These are phyloP conservation scores for Tetrax tetrax DNA, from an alignment of 2,113 vertebrate genomes.

Conservation along the genomic window DNA sequence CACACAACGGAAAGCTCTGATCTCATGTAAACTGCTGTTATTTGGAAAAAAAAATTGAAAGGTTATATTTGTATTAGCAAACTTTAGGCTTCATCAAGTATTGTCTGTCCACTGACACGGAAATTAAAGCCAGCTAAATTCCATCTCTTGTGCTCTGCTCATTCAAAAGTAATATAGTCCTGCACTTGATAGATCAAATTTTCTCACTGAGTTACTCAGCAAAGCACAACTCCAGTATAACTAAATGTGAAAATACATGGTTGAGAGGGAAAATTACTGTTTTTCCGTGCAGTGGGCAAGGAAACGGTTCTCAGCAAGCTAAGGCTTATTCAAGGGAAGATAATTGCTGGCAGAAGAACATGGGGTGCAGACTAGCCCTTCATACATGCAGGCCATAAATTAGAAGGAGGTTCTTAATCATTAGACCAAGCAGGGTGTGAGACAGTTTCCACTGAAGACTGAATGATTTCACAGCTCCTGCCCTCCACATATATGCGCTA, in stretches of 20 bases:
- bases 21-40: neutral
- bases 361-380: neutral
- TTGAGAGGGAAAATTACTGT: neutral
- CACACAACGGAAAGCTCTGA: neutral
- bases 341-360: neutral
- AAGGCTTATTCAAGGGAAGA: neutral
- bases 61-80: neutral
- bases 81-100: neutral
- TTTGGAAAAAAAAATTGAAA: neutral
- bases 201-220: neutral
- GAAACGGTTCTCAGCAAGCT: neutral
- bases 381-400: neutral
- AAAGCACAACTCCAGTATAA: neutral
- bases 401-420: neutral
- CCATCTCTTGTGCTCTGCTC: neutral
- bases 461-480: neutral
- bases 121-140: neutral
- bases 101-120: neutral
- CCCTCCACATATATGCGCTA: neutral
- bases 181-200: neutral
- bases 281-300: neutral
- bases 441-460: neutral
- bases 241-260: neutral
- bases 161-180: neutral
- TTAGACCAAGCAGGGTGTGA: neutral